These are phyloP conservation scores for Epistrophe eligans DNA, from an alignment of 2,888 invertebrate species.

Conservation along the genomic window DNA sequence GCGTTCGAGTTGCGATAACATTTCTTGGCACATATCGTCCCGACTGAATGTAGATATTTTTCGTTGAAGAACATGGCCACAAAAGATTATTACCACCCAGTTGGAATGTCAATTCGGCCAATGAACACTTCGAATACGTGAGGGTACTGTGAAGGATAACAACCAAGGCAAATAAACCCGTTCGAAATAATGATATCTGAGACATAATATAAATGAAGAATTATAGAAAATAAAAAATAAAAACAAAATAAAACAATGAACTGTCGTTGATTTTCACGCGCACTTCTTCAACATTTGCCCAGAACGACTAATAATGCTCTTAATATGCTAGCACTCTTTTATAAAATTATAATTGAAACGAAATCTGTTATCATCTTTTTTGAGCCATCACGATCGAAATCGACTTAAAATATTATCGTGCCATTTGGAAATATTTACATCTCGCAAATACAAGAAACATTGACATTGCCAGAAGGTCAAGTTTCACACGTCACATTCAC, in stretches of 20 bases:
- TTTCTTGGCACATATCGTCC: conserved; percentile 86
- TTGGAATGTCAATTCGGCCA: conserved; percentile 81
- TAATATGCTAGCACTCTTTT: conserved; percentile 53
- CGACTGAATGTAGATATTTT: conserved; percentile 85
- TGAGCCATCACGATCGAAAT: conserved; percentile 26
- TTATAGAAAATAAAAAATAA: neutral
- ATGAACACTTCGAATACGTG: conserved; percentile 41
- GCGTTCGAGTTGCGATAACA: conserved; percentile 87
- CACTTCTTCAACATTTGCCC: conserved; percentile 30
- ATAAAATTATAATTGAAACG: conserved; percentile 45
- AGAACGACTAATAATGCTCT: conserved; percentile 51
- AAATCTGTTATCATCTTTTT: conserved; percentile 4
- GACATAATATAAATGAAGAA: conserved; percentile 25
- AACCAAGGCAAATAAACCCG: conserved; percentile 41
- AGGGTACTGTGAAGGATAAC: conserved; percentile 38
- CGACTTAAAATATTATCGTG: conserved; percentile 37
- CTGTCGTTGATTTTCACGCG: conserved; percentile 19
- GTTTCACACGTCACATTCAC: conserved; percentile 22
- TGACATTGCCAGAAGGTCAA: conserved; percentile 66
- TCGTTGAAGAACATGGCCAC: conserved; percentile 86
- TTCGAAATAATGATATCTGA: conserved; percentile 37
- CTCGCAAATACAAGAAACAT: conserved; percentile 52
- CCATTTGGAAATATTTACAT: conserved; percentile 58
- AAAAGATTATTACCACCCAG: conserved; percentile 83
- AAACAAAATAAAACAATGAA: neutral